Evolutionary conservation across 2,113 vertebrate genomes (phyloP).

Genomic region (Callopanchax toddi): DNA sequence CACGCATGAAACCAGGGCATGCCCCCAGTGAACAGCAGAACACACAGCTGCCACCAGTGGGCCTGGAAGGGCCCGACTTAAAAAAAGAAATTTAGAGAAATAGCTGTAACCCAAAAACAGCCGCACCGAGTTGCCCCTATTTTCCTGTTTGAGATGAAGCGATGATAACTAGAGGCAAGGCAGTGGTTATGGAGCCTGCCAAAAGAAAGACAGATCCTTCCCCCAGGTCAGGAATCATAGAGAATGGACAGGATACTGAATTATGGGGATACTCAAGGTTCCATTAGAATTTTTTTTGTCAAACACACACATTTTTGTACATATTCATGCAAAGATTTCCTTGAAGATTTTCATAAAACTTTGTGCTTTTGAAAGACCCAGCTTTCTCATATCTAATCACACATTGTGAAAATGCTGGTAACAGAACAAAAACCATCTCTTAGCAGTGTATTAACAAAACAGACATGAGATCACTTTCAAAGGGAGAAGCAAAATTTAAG

Average conservation of each 20-base stretch:
- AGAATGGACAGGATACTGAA: constrained; percentile 64
- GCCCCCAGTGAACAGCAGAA: constrained; percentile 79
- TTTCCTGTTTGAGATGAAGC: constrained; percentile 70
- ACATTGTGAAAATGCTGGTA: constrained; percentile 22
- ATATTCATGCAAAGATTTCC: constrained; percentile 42
- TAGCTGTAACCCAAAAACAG: constrained; percentile 75
- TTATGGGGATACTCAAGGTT: constrained; percentile 53
- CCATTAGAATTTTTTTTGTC: constrained; percentile 57
- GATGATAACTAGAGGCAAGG: constrained; percentile 62
- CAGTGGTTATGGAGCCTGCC: constrained; percentile 55
- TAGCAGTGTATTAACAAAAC: constrained; percentile 33
- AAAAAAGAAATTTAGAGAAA: constrained; percentile 74
- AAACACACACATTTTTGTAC: constrained; percentile 65
- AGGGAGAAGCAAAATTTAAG: constrained; percentile 30
- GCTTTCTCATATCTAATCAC: constrained; percentile 30
- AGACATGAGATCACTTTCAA: constrained; percentile 55
- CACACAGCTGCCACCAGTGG: constrained; percentile 75
- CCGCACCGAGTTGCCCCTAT: constrained; percentile 59
- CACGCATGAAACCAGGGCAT: constrained; percentile 81
- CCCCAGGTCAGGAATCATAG: constrained; percentile 62
- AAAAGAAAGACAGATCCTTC: constrained; percentile 64
- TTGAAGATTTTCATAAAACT: constrained; percentile 11
- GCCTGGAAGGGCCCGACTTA: constrained; percentile 75
- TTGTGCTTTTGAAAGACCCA: constrained; percentile 14
- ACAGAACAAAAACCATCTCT: constrained; percentile 30